Evolutionary conservation across 2,797 vertebrate species (phyloP), one percentile per base, ranked within the genome.

Genomic region (Scleropages formosus): DNA sequence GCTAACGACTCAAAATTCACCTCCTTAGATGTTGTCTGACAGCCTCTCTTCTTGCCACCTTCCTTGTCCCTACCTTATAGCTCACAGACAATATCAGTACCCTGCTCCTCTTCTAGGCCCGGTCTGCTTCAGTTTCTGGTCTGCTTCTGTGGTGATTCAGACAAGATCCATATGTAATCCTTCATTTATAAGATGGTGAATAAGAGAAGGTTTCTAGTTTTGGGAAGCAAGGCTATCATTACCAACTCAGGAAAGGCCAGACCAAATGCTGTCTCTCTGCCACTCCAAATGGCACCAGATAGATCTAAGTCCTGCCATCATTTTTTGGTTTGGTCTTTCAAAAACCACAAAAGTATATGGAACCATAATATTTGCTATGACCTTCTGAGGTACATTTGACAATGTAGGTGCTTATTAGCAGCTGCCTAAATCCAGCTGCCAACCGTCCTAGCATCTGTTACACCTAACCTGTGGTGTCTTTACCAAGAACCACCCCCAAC

Each of bases 201-300:
- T 84, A 85, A 83, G 81, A 81, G 85, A 78, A 78, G 84, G 74
- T 80, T 81, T 82, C 79, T 73, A 80, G 80, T 80, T 77, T 12
- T 78, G 84, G 81, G 81, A 85, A 74, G 63, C 80, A 69, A 85
- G 82, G 87, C 87, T 90, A 72, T 90, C 87, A 92, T 91, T 89
- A 91, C 82, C 74, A 75, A 82, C 78, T 78, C 1, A 65, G 74
- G 72, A 79, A 73, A 86, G 75, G 87, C 88, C 88, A 89, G 88
- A 90, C 90, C 89, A 89, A 85, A 82, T 82, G 82, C 77, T 51
- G 51, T 87, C 84, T 82, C 75, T 85, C 79, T 84, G 82, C 81
- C 75, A 77, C 79, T 77, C 82, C 67, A 63, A 81, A 83, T 78
- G 75, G 81, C 74, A 71, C 82, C 65, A 78, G 81, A 82, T 80